phyloP scores from a whole-genome alignment of 2,888 invertebrate genomes.

The Polydrusus tereticollis region DNA sequence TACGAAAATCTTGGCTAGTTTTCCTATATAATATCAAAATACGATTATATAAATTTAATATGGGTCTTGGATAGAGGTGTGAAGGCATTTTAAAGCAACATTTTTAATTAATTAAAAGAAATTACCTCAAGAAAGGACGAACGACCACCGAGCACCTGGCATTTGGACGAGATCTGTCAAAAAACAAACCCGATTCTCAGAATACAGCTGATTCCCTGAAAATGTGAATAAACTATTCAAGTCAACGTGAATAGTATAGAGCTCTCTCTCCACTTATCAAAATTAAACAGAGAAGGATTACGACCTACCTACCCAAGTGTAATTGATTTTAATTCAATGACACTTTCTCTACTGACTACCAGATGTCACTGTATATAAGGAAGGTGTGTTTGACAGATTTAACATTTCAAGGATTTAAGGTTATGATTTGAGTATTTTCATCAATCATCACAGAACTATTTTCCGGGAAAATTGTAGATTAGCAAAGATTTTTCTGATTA shows the following conservation, averaged over 20 bases:
- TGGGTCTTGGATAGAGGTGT: neutral
- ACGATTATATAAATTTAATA: neutral
- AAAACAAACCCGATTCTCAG: conserved; percentile 28
- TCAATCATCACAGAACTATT: too few relatives aligned
- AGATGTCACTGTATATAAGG: too few relatives aligned
- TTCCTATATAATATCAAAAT: neutral
- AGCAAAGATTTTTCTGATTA: too few relatives aligned
- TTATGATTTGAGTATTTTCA: neutral
- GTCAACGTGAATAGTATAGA: neutral
- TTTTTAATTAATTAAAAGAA: neutral
- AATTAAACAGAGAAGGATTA: neutral
- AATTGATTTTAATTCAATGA: too few relatives aligned
- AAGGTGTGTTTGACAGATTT: too few relatives aligned
- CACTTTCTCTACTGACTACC: too few relatives aligned
- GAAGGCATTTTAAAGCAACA: neutral
- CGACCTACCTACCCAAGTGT: neutral
- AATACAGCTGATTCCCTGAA: conserved; percentile 28
- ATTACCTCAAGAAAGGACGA: conserved; percentile 32
- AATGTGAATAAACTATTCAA: neutral
- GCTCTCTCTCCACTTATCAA: neutral
- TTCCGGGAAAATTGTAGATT: too few relatives aligned
- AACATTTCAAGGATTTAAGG: too few relatives aligned
- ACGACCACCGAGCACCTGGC: conserved; percentile 26
- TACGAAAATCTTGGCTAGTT: neutral
- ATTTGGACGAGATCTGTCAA: conserved; percentile 34